Evolutionary conservation across 1,140 invertebrate species (phyloP).

Genomic region (Drosophila virilis): DNA sequence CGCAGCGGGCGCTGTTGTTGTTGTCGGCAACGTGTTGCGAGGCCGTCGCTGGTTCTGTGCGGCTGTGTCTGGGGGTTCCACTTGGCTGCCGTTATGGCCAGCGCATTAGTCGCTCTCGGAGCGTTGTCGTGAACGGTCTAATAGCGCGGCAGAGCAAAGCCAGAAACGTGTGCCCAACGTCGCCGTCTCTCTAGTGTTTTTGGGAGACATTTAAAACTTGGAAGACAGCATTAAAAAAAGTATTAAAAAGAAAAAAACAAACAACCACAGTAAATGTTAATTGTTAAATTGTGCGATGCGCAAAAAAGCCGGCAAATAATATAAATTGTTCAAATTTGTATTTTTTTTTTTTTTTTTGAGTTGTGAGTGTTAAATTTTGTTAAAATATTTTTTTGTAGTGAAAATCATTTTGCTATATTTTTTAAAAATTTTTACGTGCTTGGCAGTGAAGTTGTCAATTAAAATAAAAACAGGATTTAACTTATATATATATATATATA

Average conservation of each 20-base stretch:
- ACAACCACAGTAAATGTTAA: conserved; percentile 14
- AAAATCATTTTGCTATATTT: conserved; percentile 8
- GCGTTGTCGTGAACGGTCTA: conserved; percentile 77
- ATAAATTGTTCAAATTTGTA: conserved; percentile 29
- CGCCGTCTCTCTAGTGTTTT: conserved; percentile 42
- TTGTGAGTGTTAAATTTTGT: conserved; percentile 45
- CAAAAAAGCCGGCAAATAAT: conserved; percentile 23
- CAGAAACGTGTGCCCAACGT: conserved; percentile 47
- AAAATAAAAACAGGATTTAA: conserved; percentile 7
- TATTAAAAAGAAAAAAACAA: conserved; percentile 4
- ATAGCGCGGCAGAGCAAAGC: conserved; percentile 52
- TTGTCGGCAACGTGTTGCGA: conserved; percentile 57
- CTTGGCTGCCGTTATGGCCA: conserved; percentile 30
- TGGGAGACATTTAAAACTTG: conserved; percentile 28
- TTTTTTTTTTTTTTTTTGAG: conserved; percentile 50
- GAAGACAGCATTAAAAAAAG: neutral
- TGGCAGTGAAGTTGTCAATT: conserved; percentile 8
- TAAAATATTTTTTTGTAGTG: conserved; percentile 36
- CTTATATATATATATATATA: conserved; percentile 6
- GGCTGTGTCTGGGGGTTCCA: conserved; percentile 37
- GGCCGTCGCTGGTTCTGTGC: conserved; percentile 21
- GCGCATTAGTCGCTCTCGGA: conserved; percentile 73
- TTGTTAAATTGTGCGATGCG: conserved; percentile 13
- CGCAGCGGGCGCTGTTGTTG: conserved; percentile 17
- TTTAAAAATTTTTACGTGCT: neutral